A percentile compares a stretch with the other conserved stretches of the same genome.
Evolutionary conservation across 1,140 invertebrate genomes (phyloP).

Genomic region (Gonioctena quinquepunctata): DNA sequence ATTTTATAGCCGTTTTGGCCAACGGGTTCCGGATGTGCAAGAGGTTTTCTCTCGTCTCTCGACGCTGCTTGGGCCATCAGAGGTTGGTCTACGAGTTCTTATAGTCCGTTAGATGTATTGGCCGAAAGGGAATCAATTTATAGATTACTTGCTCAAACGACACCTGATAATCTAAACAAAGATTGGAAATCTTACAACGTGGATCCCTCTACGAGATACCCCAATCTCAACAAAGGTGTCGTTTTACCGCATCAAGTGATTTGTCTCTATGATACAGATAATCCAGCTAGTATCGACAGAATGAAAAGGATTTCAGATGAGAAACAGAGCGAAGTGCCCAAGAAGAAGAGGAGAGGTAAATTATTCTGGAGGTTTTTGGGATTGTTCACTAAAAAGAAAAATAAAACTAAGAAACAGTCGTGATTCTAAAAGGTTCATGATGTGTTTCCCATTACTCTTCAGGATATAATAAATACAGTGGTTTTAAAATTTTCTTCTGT

Average conservation of each 20-base stretch:
- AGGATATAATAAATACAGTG: too few species aligned
- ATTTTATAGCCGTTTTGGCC: slow-evolving; percentile 91
- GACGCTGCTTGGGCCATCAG: slow-evolving; percentile 96
- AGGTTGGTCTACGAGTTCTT: slow-evolving; percentile 73
- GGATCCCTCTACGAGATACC: slow-evolving; percentile 84
- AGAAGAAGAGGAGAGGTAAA: slow-evolving; percentile 64
- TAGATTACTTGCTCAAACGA: slow-evolving; percentile 78
- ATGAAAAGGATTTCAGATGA: slow-evolving; percentile 50
- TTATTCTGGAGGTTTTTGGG: not conserved
- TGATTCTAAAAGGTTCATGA: too few species aligned
- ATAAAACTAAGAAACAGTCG: not conserved
- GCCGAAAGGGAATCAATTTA: slow-evolving; percentile 96
- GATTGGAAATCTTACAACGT: slow-evolving; percentile 87
- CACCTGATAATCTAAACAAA: slow-evolving; percentile 91
- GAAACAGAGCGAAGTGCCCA: slow-evolving; percentile 57
- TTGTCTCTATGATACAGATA: slow-evolving; percentile 64
- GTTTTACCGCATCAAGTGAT: slow-evolving; percentile 66
- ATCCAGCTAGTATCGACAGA: slow-evolving; percentile 57
- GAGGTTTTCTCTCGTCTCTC: slow-evolving; percentile 93
- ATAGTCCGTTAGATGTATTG: slow-evolving; percentile 78
- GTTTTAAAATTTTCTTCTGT: too few species aligned
- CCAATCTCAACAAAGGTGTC: slow-evolving; percentile 63
- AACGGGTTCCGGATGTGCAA: slow-evolving; percentile 94
- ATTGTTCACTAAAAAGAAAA: not conserved
- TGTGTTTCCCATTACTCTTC: too few species aligned